phyloP scores from a whole-genome alignment of 2,113 vertebrate species.

The Eulemur macaco region DNA sequence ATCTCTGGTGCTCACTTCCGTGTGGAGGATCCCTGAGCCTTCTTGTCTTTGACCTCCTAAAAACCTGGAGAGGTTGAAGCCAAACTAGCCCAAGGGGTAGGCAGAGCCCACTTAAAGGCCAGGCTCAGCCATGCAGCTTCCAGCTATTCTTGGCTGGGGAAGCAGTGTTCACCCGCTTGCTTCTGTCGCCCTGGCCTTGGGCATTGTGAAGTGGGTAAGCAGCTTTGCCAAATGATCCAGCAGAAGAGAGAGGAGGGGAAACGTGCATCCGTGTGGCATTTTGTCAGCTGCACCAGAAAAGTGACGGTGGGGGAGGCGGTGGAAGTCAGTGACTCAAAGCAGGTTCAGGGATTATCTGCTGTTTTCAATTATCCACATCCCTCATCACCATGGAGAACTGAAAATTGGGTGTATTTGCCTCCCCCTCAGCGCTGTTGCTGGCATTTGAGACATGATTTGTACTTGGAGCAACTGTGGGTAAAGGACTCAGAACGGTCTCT shows the following conservation, averaged over 20 bases:
- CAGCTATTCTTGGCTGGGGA: not conserved
- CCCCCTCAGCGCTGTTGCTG: slow-evolving; percentile 63
- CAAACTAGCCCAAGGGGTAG: not conserved
- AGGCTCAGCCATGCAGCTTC: not conserved
- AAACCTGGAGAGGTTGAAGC: not conserved
- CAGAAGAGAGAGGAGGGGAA: not conserved
- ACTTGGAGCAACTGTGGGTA: slow-evolving; percentile 45
- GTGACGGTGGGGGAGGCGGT: slow-evolving; percentile 35
- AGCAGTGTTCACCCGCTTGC: not conserved
- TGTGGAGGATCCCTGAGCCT: not conserved
- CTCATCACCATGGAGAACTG: slow-evolving; percentile 75
- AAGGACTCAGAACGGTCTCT: slow-evolving; percentile 22
- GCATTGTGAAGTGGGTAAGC: not conserved
- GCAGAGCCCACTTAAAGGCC: not conserved
- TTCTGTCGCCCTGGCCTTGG: not conserved
- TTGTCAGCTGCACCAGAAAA: slow-evolving; percentile 18
- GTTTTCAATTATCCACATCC: slow-evolving; percentile 55
- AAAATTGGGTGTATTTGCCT: slow-evolving; percentile 56
- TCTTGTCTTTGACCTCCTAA: not conserved
- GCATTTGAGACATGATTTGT: slow-evolving; percentile 44
- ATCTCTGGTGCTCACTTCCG: not conserved
- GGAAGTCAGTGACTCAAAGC: slow-evolving; percentile 68
- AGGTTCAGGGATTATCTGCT: slow-evolving; percentile 62
- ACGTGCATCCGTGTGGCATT: not conserved
- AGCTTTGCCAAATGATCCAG: not conserved